These are phyloP conservation scores for Rhinopithecus roxellana DNA, from an alignment of 2,113 vertebrate species.

Conservation along the genomic window DNA sequence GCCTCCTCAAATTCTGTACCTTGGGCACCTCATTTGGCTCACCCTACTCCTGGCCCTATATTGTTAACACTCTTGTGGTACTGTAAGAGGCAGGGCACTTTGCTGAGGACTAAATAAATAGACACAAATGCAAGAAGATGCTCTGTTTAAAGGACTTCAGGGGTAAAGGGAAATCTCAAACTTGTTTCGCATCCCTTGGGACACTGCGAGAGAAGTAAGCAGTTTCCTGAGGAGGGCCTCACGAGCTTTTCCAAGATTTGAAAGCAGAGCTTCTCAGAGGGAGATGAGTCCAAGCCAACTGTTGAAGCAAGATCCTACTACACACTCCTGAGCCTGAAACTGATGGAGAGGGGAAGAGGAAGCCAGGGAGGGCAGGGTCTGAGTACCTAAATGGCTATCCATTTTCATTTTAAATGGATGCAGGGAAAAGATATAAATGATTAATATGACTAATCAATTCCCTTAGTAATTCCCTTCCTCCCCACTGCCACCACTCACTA, in stretches of 20 bases:
- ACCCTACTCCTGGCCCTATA: neutral
- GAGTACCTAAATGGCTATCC: slow-evolving; percentile 42
- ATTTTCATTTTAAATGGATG: slow-evolving; percentile 64
- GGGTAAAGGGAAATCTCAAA: slow-evolving; percentile 24
- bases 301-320: slow-evolving; percentile 6
- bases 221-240: slow-evolving; percentile 51
- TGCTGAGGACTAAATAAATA: neutral
- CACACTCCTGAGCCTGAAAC: neutral
- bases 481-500: slow-evolving; percentile 24
- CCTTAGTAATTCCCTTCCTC: slow-evolving; percentile 41
- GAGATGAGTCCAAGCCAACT: slow-evolving; percentile 11
- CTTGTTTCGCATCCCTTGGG: neutral
- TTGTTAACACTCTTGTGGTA: neutral
- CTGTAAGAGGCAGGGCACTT: neutral
- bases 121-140: neutral
- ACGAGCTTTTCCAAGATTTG: slow-evolving; percentile 21
- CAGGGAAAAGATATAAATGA: slow-evolving; percentile 53
- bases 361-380: neutral
- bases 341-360: neutral
- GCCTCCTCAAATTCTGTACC: neutral
- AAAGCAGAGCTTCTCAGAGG: slow-evolving; percentile 31
- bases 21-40: neutral
- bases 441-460: slow-evolving; percentile 56
- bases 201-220: neutral
- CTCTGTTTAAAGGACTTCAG: neutral